Conservation (phyloP, 1,140 invertebrate species). For the Cecropterus lyciades region DNA sequence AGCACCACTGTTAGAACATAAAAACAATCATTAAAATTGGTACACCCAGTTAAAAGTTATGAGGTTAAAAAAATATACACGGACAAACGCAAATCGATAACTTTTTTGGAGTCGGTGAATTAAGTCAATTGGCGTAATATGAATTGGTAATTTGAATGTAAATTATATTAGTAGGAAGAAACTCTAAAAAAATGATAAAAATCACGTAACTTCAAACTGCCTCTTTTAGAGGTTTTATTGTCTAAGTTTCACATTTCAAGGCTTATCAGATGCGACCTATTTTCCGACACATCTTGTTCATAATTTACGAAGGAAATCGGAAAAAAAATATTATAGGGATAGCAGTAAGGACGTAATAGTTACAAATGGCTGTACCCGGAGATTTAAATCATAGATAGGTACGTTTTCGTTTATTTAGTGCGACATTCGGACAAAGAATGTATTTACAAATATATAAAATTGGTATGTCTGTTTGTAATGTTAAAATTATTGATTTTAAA, state of each 20-base stretch:
- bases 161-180: neutral
- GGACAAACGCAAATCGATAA: too few relatives aligned
- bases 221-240: neutral
- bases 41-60: too few relatives aligned
- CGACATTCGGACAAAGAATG: too few relatives aligned
- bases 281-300: neutral
- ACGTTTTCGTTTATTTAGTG: neutral
- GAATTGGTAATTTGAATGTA: neutral
- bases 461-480: too few relatives aligned
- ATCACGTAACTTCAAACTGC: neutral
- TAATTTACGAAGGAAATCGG: neutral
- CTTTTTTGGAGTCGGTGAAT: too few relatives aligned
- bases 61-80: too few relatives aligned
- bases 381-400: neutral
- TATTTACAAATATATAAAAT: too few relatives aligned
- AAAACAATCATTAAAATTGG: too few relatives aligned
- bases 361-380: neutral
- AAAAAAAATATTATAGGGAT: neutral
- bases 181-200: neutral
- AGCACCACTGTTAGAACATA: too few relatives aligned
- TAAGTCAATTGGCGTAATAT: too few relatives aligned
- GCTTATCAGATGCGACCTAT: neutral
- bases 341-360: neutral
- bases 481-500: too few relatives aligned
- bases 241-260: neutral